Base-by-base conservation (phyloP, 30 jellyfish, hydroid and myxozoan genomes). In the Aurelia aurita region DNA sequence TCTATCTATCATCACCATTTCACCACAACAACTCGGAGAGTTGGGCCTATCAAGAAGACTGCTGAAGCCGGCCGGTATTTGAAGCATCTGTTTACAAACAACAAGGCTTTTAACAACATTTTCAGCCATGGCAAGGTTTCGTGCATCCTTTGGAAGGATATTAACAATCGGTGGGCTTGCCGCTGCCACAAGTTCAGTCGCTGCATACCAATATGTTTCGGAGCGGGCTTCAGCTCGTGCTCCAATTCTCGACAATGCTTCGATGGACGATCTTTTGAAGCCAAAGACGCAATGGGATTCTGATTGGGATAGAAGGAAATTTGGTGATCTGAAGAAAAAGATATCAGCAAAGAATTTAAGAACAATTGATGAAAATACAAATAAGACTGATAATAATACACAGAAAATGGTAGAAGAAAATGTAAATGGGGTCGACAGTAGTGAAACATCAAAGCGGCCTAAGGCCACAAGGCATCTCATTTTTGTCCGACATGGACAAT, bases 401-500 rank as follows among this genome's bases (percentile, higher is more conserved):
- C 74, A 31, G 18, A 77, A 58, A 67, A 32, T 47, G 6, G 69
- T 11, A 15, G 53, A 22, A 7, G 70, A 59, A 6, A 80, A 73
- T 20, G 39, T 26, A 3, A 54, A 72, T 10, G 74, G 29, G 35
- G 77, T 35, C 16, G 28, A 47, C 16, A 43, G 28, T 34, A 28
- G 27, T 21, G 53, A 28, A 13, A 78, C 51, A 12, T 31, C 15
- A n/a, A 78, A 71, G 20, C 39, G 27, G 57, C 87, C 98, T 11
- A 92, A 94, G 22, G 97, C 98, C 3, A 78, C 98, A 3, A 65
- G 98, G 43, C 97, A 93, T 77, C 67, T 93, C 15, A 81, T 87
- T 31, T 77, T 93, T 26, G 90, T 93, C 5, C 73, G 98, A 35
- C 98, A 93, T 87, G 98, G 98, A 13, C 98, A 93, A 65, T 93